Percentiles rank a stretch among this genome's conserved stretches.
These are phyloP conservation scores for Trichonephila inaurata DNA, from an alignment of 1,140 invertebrate genomes.

Conservation along the genomic window DNA sequence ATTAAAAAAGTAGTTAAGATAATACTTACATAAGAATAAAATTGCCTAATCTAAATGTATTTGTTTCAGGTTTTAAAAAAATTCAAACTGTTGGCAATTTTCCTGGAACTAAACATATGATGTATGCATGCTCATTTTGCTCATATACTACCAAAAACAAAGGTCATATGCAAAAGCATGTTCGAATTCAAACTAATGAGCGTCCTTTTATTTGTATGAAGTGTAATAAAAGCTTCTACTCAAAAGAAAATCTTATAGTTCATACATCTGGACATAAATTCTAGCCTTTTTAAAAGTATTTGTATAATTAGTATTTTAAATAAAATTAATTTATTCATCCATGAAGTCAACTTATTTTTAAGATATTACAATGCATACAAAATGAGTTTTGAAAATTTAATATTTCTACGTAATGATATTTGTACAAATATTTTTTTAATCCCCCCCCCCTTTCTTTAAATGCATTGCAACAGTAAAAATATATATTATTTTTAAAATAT, in stretches of 20 bases:
- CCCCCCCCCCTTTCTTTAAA: too few species aligned
- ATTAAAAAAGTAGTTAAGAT: too few species aligned
- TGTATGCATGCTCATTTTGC: neutral
- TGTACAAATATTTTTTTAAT: too few species aligned
- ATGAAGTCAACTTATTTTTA: too few species aligned
- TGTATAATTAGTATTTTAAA: too few species aligned
- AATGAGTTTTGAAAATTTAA: too few species aligned
- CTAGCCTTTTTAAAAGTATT: neutral
- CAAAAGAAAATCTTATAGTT: conserved; percentile 20
- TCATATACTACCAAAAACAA: neutral
- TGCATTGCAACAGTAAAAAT: too few species aligned
- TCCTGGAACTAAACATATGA: neutral
- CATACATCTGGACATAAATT: neutral
- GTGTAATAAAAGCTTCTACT: conserved; percentile 35
- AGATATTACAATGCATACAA: too few species aligned
- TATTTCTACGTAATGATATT: too few species aligned
- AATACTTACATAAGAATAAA: too few species aligned
- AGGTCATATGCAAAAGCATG: conserved; percentile 31
- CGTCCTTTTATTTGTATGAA: neutral
- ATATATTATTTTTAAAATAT: too few species aligned
- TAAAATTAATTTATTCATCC: too few species aligned
- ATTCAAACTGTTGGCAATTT: neutral
- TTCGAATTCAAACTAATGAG: conserved; percentile 21
- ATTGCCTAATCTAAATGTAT: neutral
- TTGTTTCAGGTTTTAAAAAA: neutral